Conservation (phyloP, 2,113 vertebrate genomes). For the Ploceus nigricollis region DNA sequence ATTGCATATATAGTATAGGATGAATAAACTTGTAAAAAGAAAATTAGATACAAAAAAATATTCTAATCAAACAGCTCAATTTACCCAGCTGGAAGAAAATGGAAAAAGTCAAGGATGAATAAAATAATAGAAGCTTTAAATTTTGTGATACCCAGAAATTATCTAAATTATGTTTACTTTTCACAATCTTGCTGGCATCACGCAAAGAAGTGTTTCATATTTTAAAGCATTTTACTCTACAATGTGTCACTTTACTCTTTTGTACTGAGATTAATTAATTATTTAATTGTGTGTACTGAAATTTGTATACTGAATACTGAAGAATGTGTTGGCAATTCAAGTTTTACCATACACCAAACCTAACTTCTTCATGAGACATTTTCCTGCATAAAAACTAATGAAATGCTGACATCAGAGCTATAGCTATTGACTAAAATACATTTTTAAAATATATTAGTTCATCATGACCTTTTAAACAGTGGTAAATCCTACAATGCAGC, state of each 20-base stretch:
- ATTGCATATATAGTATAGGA: background rate
- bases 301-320: background rate
- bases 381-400: background rate
- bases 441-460: background rate
- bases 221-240: background rate
- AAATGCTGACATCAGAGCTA: background rate
- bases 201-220: background rate
- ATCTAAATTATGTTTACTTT: background rate
- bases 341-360: background rate
- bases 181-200: background rate
- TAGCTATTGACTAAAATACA: background rate
- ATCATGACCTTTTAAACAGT: background rate
- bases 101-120: background rate
- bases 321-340: background rate
- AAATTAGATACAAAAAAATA: background rate
- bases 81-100: background rate
- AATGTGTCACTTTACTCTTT: background rate
- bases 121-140: background rate
- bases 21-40: background rate
- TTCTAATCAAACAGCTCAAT: background rate
- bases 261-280: background rate
- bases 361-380: background rate
- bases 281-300: background rate
- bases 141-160: background rate
- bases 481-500: background rate